These are phyloP conservation scores for Alviniconcha marisindica DNA, from an alignment of 1,140 invertebrate genomes.

Conservation along the genomic window DNA sequence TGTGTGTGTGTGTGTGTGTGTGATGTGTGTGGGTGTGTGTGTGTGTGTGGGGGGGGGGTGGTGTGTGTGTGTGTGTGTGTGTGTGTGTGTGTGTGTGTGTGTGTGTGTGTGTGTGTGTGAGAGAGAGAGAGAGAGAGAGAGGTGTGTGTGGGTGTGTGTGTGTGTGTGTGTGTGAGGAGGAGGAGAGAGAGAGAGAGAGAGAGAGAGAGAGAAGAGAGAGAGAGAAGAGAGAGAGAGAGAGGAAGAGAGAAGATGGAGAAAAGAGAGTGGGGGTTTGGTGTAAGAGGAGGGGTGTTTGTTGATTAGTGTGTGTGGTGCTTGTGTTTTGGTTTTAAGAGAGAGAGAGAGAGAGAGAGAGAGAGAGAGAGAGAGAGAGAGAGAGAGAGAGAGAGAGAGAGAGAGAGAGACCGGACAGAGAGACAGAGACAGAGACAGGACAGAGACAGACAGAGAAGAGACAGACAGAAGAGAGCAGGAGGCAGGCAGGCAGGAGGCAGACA, in stretches of 20 bases:
- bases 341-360: constrained; percentile 30
- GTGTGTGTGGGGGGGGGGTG: not conserved
- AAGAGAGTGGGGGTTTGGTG: not conserved
- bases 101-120: not conserved
- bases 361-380: constrained; percentile 20
- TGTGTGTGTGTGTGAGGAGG: not conserved
- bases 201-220: not conserved
- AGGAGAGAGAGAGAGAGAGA: not conserved
- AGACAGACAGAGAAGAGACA: not conserved
- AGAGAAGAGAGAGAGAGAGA: not conserved
- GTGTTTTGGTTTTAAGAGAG: too few relatives aligned
- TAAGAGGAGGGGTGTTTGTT: too few relatives aligned
- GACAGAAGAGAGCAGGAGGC: not conserved
- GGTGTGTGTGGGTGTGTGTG: not conserved
- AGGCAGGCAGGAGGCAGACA: not conserved
- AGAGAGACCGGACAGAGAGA: not conserved
- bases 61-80: not conserved
- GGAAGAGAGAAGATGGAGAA: not conserved
- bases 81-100: not conserved
- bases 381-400: not conserved
- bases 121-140: constrained; percentile 27
- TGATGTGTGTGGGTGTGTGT: not conserved
- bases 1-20: not conserved
- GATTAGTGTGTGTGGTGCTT: too few relatives aligned
- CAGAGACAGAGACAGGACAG: not conserved